Conservation (phyloP, 2,113 vertebrate species). For the Antechinus flavipes region DNA sequence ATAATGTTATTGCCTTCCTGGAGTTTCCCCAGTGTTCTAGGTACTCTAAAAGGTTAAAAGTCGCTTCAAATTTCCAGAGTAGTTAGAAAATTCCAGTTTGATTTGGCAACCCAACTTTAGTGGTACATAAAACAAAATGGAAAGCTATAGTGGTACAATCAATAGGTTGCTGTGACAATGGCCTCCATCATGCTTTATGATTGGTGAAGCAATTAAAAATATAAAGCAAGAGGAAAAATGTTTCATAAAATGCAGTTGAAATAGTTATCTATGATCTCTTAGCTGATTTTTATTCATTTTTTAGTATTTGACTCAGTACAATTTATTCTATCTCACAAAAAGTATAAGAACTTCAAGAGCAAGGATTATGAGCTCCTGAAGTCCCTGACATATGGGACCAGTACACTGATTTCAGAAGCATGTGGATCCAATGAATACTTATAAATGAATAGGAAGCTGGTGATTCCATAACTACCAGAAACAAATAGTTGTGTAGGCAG, state of each 20-base stretch:
- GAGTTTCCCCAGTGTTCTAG: neutral
- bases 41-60: neutral
- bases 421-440: neutral
- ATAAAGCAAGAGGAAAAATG: neutral
- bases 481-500: neutral
- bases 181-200: neutral
- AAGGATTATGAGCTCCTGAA: neutral
- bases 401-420: neutral
- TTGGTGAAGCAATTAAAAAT: neutral
- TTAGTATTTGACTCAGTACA: neutral
- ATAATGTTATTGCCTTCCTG: neutral
- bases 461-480: neutral
- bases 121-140: neutral
- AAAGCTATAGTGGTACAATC: neutral
- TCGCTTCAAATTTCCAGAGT: neutral
- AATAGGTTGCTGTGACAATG: neutral
- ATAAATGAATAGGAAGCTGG: neutral
- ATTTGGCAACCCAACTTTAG: neutral
- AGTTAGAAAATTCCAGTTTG: neutral
- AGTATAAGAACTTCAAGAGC: neutral
- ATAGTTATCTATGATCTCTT: neutral
- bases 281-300: neutral
- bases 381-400: neutral
- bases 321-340: neutral
- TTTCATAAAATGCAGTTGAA: neutral